Evolutionary conservation across 2,797 vertebrate genomes (phyloP), one percentile per base, ranked within the genome.

Genomic region (Caiman crocodilus): DNA sequence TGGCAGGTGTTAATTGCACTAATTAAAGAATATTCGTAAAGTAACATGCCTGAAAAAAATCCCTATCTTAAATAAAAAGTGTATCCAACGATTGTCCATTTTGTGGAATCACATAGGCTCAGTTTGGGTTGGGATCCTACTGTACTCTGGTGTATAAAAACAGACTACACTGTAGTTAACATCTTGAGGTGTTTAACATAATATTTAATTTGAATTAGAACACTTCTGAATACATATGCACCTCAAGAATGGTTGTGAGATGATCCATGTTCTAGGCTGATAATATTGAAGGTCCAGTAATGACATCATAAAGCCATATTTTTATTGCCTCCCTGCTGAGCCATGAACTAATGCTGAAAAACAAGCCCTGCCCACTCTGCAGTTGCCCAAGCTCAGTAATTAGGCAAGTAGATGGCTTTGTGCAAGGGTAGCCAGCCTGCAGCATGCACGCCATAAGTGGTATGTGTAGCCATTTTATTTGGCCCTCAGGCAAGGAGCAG

Each of bases 11-110:
- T 35, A 73, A 61, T 9, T 69, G 28, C 0, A 0, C 56, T 95
- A 71, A 88, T 93, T 93, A 78, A 14, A 1, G 1, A 85, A 90
- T 61, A 16, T 87, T 94, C 89, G 42, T 86, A 83, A 93, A 95
- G 79, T 26, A 50, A 84, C 32, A 13, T 0, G 0, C 58, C 69
- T 42, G 23, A 61, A 74, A 80, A 94, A 92, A 88, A 91, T 0
- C 2, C 58, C 28, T 58, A 32, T 91, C 82, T 81, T 82, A 90
- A 82, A 78, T 13, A 78, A 0, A 77, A 89, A 63, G 26, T 91
- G 85, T n/a, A 56, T 7, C 32, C 6, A 0, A 28, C 16, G 89
- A 91, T 3, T 87, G 61, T 60, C 61, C 61, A 1, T 82, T 81
- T 67, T 5, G 2, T 12, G 3, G 0, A 76, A 25, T 71, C 0